Evolutionary conservation across 2,888 invertebrate genomes (phyloP).

Genomic region (Boloria selene): DNA sequence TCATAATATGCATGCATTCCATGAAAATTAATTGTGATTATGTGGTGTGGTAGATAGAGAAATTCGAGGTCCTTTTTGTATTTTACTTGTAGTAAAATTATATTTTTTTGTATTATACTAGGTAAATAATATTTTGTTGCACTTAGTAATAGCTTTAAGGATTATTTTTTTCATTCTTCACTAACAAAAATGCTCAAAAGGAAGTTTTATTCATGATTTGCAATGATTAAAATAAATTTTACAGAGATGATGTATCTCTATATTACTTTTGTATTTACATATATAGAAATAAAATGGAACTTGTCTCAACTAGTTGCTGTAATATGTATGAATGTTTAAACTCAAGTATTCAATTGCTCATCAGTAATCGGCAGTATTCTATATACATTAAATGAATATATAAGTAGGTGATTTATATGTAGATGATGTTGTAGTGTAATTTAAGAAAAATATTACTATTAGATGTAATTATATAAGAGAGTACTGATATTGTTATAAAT

Average conservation of each 20-base stretch:
- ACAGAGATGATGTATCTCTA: background rate
- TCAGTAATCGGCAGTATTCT: slow-evolving; percentile 65
- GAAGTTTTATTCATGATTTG: slow-evolving; percentile 8
- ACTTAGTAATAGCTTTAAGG: background rate
- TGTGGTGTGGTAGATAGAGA: background rate
- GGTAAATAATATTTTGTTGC: slow-evolving; percentile 7
- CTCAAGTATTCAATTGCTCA: slow-evolving; percentile 55
- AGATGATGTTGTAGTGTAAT: slow-evolving; percentile 48
- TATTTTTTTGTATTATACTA: slow-evolving; percentile 3
- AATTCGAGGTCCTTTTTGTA: slow-evolving; percentile 2
- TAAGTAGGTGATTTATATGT: slow-evolving; percentile 61
- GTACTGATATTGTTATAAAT: slow-evolving; percentile 75
- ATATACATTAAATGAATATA: slow-evolving; percentile 55
- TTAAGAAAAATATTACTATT: slow-evolving; percentile 43
- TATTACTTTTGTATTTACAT: slow-evolving; percentile 8
- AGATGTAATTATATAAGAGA: slow-evolving; percentile 58
- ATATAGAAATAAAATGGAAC: background rate
- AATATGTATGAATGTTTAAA: slow-evolving; percentile 15
- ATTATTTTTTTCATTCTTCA: slow-evolving; percentile 7
- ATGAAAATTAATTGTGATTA: slow-evolving; percentile 10
- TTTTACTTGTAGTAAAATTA: slow-evolving; percentile 8
- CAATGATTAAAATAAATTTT: slow-evolving; percentile 2
- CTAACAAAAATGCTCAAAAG: slow-evolving; percentile 12
- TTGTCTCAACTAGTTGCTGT: slow-evolving; percentile 18
- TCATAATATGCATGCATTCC: slow-evolving; percentile 5